Base-by-base conservation (phyloP, 1,140 invertebrate genomes). In the Drosophila ficusphila region DNA sequence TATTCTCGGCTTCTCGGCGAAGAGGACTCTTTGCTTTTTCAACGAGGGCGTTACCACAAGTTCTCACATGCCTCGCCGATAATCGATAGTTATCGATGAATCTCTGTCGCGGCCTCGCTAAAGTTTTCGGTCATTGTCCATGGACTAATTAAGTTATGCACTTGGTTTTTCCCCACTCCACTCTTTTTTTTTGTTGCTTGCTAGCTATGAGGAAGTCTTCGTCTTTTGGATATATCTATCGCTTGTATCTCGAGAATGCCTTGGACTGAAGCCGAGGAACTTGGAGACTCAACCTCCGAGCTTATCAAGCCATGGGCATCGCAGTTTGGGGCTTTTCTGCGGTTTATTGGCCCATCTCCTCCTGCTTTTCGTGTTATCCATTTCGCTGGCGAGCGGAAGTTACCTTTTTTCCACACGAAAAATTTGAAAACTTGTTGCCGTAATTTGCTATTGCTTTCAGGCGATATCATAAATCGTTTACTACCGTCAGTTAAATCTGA, bases 71-170 rank as follows among this genome's bases (percentile, higher is more conserved):
- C 39, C 23, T 46, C 12, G 56, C 39, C 61, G 39, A 61, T 47
- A 61, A 47, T 61, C 61, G 56, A 64, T 61, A 47, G 39, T 21
- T 36, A 61, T 42, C 60, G 54, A 64, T 64, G 54, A 54, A 61
- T 61, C 57, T 39, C 52, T 49, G 52, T 56, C 42, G 42, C 53
- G n/a, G 27, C 27, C 57, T 29, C 18, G 23, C 29, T 11, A 16
- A 7, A 31, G 16, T 48, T 70, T 38, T 47, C 39, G 38, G 42
- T 70, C 62, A 53, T 67, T 67, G 60, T 64, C 47, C 62, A 54
- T 76, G 72, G 56, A 77, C 73, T 81, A 72, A 81, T 81, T 76
- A 81, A 81, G 78, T 75, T 52, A 70, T 79, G 71, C 53, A 53
- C 57, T 69, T 25, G 64, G 41, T 25, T 21, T 12, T 6, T 16